phyloP scores from a whole-genome alignment of 2,797 vertebrate genomes.

The Sebastes elongatus region DNA sequence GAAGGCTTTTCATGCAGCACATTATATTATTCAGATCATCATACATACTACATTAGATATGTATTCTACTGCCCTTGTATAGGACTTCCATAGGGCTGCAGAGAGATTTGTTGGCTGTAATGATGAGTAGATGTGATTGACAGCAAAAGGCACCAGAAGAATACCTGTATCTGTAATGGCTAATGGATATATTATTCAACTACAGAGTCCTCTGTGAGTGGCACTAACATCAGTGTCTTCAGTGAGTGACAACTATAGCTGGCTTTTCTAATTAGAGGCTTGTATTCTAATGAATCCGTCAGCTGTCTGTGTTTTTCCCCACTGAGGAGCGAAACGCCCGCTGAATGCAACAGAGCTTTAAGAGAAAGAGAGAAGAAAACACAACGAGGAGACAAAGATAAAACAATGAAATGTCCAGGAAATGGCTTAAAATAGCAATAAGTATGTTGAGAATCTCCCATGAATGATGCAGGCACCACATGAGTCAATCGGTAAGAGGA shows the following conservation, averaged over 20 bases:
- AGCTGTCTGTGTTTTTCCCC: constrained; percentile 10
- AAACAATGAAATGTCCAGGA: neutral
- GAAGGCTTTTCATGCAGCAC: neutral
- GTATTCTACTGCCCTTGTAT: neutral
- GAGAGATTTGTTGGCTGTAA: constrained; percentile 6
- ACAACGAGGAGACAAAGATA: neutral
- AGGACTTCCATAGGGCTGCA: constrained; percentile 1
- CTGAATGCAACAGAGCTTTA: neutral
- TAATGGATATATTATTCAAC: constrained; percentile 24
- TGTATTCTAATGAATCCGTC: constrained; percentile 39
- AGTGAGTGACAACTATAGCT: constrained; percentile 28
- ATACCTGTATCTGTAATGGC: constrained; percentile 8
- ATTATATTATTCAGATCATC: constrained; percentile 23
- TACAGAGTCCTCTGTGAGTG: constrained; percentile 17
- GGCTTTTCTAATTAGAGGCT: constrained; percentile 37
- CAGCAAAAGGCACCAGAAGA: constrained; percentile 20
- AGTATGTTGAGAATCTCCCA: neutral
- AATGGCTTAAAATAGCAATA: neutral
- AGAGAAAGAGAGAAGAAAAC: neutral
- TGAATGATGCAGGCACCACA: neutral
- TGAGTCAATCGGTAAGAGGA: neutral
- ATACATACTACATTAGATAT: neutral
- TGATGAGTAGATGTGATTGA: constrained; percentile 45
- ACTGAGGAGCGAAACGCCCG: neutral
- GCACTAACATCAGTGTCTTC: neutral